phyloP scores from a whole-genome alignment of 2,113 vertebrate genomes.

The Pungitius pungitius region DNA sequence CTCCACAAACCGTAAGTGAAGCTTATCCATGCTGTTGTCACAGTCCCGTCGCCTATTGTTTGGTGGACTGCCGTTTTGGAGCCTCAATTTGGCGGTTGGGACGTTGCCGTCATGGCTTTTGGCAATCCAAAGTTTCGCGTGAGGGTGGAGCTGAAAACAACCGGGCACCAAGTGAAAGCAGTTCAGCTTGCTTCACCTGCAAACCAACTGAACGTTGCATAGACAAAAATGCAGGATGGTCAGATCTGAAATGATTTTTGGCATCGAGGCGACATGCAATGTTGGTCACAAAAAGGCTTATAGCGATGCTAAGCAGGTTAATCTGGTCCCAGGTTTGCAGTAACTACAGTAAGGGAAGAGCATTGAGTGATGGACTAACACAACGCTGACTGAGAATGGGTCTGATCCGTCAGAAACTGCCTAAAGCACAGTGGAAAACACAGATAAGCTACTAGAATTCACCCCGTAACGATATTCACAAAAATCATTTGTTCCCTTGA shows the following conservation, averaged over 20 bases:
- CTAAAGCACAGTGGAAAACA: background rate
- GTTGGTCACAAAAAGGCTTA: background rate
- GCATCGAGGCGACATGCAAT: too few species aligned
- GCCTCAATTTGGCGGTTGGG: background rate
- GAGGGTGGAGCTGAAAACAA: background rate
- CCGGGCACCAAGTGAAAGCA: background rate
- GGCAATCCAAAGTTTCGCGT: too few species aligned
- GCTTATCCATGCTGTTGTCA: background rate
- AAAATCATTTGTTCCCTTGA: conserved; percentile 26
- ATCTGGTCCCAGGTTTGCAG: background rate
- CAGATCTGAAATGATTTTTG: background rate
- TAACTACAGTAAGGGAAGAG: background rate
- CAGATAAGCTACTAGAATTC: background rate
- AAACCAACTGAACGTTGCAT: background rate
- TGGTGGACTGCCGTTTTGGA: background rate
- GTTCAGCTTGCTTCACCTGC: background rate
- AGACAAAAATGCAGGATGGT: background rate
- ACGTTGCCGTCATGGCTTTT: background rate
- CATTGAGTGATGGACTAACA: background rate
- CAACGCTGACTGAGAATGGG: background rate
- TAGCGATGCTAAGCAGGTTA: background rate
- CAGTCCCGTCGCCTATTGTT: background rate
- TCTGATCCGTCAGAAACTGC: background rate
- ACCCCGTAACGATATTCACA: background rate
- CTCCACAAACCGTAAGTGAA: background rate